A percentile compares a stretch with the other conserved stretches of the same genome.
phyloP scores from a whole-genome alignment of 64 coral and sea anemone species.

The Anthopleura sola region DNA sequence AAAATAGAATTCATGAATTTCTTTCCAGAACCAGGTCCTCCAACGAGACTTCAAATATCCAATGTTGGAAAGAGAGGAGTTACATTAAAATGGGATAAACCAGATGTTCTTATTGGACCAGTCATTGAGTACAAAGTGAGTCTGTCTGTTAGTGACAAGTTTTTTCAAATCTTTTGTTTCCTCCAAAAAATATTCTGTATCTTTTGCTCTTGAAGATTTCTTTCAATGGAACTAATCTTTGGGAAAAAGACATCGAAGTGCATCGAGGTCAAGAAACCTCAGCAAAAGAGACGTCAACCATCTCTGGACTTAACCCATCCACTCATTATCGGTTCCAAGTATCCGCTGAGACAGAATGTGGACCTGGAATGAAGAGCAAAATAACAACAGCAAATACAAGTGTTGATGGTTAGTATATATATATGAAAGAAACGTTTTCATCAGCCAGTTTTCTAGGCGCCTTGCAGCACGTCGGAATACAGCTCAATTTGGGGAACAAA shows the following conservation, averaged over 20 bases:
- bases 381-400: neutral
- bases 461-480: too few relatives aligned
- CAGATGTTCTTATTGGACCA: neutral
- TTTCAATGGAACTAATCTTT: neutral
- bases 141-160: too few relatives aligned
- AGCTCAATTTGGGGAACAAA: too few relatives aligned
- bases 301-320: neutral
- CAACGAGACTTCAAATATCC: neutral
- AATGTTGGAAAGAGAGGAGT: neutral
- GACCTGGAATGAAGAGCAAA: neutral
- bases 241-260: neutral
- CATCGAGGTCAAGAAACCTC: neutral
- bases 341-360: neutral
- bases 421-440: neutral
- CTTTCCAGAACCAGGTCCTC: neutral
- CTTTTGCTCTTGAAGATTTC: neutral
- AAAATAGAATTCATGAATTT: too few relatives aligned
- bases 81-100: neutral
- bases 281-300: neutral
- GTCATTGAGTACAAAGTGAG: neutral
- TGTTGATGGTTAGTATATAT: neutral
- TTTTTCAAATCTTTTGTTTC: too few relatives aligned
- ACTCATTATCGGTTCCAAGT: neutral
- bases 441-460: too few relatives aligned
- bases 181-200: too few relatives aligned